Conservation (phyloP, 1,140 invertebrate species). For the Papilio helenus region DNA sequence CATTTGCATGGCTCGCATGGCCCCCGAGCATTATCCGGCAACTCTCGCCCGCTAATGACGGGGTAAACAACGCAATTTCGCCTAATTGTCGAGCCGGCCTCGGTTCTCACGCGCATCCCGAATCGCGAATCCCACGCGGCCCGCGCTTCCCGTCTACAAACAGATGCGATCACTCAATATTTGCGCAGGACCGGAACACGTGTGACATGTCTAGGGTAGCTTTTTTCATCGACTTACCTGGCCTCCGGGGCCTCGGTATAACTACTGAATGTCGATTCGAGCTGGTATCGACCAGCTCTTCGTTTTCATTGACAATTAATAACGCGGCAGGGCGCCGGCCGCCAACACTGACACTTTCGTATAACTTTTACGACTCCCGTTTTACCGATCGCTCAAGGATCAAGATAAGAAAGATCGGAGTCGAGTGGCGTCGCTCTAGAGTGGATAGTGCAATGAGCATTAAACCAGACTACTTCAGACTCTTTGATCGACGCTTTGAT, state of each 20-base stretch:
- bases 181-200: slow-evolving; percentile 58
- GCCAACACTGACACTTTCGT: slow-evolving; percentile 58
- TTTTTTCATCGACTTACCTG: slow-evolving; percentile 66
- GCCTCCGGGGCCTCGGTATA: slow-evolving; percentile 48
- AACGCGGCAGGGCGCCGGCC: slow-evolving; percentile 47
- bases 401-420: slow-evolving; percentile 67
- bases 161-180: slow-evolving; percentile 74
- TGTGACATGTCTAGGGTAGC: slow-evolving; percentile 58
- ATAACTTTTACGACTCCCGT: slow-evolving; percentile 78
- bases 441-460: slow-evolving; percentile 64
- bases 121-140: slow-evolving; percentile 75
- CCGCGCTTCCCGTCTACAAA: slow-evolving; percentile 66
- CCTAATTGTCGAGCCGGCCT: slow-evolving; percentile 74
- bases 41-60: slow-evolving; percentile 72
- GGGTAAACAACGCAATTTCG: slow-evolving; percentile 77
- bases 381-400: slow-evolving; percentile 73
- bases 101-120: slow-evolving; percentile 77
- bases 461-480: slow-evolving; percentile 59
- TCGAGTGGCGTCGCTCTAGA: slow-evolving; percentile 60
- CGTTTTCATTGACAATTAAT: slow-evolving; percentile 72
- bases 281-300: slow-evolving; percentile 43
- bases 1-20: slow-evolving; percentile 71
- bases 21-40: slow-evolving; percentile 72
- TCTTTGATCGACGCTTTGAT: slow-evolving; percentile 66
- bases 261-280: slow-evolving; percentile 3